These are phyloP conservation scores for Helicoverpa zea DNA, from an alignment of 1,140 invertebrate species.

Conservation along the genomic window DNA sequence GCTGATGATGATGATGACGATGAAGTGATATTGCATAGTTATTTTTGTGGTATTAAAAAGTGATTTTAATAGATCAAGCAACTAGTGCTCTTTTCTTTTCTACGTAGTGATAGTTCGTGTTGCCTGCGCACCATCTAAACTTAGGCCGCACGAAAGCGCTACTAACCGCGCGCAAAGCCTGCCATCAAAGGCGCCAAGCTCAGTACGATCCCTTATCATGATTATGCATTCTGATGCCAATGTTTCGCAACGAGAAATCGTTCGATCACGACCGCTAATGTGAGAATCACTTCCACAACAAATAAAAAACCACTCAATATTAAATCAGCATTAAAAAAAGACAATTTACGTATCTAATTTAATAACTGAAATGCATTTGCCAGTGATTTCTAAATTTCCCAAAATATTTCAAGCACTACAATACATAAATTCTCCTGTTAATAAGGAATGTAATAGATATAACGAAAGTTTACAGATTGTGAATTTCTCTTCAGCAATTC, in stretches of 20 bases:
- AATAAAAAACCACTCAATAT: neutral
- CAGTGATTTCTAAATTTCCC: neutral
- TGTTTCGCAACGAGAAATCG: slow-evolving; percentile 7
- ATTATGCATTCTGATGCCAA: slow-evolving; percentile 30
- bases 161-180: slow-evolving; percentile 28
- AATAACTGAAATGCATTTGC: neutral
- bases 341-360: neutral
- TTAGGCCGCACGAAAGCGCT: slow-evolving; percentile 26
- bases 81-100: too few relatives aligned
- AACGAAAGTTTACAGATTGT: slow-evolving; percentile 1
- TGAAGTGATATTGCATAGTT: too few relatives aligned
- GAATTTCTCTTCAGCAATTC: slow-evolving; percentile 26
- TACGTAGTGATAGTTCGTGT: neutral
- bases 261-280: slow-evolving; percentile 13
- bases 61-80: too few relatives aligned
- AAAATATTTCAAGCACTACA: neutral
- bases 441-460: slow-evolving; percentile 7
- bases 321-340: neutral
- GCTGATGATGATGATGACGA: too few relatives aligned
- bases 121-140: slow-evolving; percentile 2
- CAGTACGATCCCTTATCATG: slow-evolving; percentile 15
- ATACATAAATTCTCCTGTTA: neutral
- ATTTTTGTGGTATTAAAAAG: too few relatives aligned
- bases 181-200: slow-evolving; percentile 29
- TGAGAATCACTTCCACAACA: neutral